Base-by-base conservation (phyloP, 1,140 invertebrate species). In the Saccostrea echinata region DNA sequence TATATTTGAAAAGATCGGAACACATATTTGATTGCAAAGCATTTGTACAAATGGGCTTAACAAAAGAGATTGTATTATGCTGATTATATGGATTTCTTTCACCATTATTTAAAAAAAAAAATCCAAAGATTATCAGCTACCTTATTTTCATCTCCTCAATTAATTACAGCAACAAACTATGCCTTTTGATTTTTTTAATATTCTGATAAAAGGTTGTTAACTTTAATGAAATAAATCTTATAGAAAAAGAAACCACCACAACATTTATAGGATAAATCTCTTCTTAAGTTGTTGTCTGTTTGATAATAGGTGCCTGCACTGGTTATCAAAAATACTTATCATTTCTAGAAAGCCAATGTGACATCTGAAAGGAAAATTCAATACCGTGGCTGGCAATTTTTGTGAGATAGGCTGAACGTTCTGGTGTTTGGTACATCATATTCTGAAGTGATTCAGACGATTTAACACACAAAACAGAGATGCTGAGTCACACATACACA, bases 331-430 rank as follows among this genome's bases (percentile, higher is more conserved):
- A 33, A 76, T 33, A 76, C 68, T 30, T 76, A 76, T 76, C 68
- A 76, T 27, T 64, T n/a, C 24, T 64, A 64, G 57, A n/a, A 64
- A 64, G 1, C 21, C 21, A 76, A 71, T 33, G 27, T 76, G 68
- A 76, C 68, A 76, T 30, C 24, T 76, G 68, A 76, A 76, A 30
- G 68, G 27, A 76, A 76, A 76, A 76, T 76, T 76, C 30, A 33
- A 16, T 76, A 33, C 27, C 0, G 8, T 27, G 27, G 68, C 30
- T 6, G 11, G 11, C 33, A 30, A 76, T 21, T 76, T 76, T 33
- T 3, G 68, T 33, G 68, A 13, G 68, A 76, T 76, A 76, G 68
- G 43, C 43, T 64, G 57, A 24, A 21, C 8, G 18, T 24, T 76
- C 27, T 76, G 68, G 68, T 27, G 68, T 76, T 30, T 76, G 68